Conservation (phyloP, 2,113 vertebrate species). For the Setophaga coronata region DNA sequence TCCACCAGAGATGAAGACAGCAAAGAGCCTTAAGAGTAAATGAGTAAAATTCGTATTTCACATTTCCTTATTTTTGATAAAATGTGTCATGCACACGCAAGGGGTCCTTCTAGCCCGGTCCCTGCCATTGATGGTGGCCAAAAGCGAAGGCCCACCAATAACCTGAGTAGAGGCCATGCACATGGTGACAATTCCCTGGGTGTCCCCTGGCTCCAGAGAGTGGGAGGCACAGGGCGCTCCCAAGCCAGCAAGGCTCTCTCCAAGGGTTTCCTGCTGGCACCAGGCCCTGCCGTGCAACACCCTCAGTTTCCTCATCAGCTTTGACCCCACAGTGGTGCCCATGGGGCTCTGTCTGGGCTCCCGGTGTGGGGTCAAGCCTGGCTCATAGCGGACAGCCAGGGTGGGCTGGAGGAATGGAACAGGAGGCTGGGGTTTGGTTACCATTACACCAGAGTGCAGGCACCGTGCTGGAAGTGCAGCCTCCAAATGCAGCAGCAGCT, state of each 20-base stretch:
- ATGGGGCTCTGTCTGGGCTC: fast-evolving
- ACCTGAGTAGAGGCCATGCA: not conserved
- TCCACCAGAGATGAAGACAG: not conserved
- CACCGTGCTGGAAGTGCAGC: not conserved
- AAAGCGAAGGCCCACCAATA: not conserved
- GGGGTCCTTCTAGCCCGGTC: not conserved
- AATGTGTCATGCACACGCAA: not conserved
- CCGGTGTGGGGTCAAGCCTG: fast-evolving
- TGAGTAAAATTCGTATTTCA: not conserved
- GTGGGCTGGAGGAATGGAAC: not conserved
- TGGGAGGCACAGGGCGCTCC: not conserved
- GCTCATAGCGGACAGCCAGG: not conserved
- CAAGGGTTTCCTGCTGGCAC: not conserved
- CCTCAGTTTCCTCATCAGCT: too few species aligned
- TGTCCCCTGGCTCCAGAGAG: not conserved
- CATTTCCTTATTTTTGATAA: not conserved
- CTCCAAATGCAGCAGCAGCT: not conserved
- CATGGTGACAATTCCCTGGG: not conserved
- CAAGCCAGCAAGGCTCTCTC: not conserved
- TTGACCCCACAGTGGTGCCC: fast-evolving
- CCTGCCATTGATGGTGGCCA: not conserved
- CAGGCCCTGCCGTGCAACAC: not conserved
- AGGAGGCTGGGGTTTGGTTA: not conserved
- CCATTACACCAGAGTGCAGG: not conserved
- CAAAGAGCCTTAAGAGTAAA: not conserved